Evolutionary conservation across 2,797 vertebrate species (phyloP), one percentile per base, ranked within the genome.

Genomic region (Coreius guichenoti): DNA sequence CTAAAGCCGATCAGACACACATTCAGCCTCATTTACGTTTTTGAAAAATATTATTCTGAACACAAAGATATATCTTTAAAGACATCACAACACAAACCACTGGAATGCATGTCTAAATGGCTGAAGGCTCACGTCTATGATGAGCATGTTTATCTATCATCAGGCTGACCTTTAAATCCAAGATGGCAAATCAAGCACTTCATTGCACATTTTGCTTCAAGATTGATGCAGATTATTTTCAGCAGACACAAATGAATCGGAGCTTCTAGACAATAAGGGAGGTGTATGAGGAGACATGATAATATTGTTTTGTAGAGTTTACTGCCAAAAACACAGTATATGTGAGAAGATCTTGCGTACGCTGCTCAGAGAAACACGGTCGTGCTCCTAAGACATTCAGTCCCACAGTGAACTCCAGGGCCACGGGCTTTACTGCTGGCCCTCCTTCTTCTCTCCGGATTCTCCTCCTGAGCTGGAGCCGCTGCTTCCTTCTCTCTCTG

Each of bases 371-470:
- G 80, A 39, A 70, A 77, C 68, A 16, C 31, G 1, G 73, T 81
- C 63, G 68, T 45, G 69, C 54, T 94, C 94, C 94, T 89, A 95
- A 94, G 93, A 93, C 69, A 91, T 83, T 89, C 86, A 94, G 85
- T 95, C 89, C 94, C 93, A 69, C 54, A 74, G 93, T 92, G 87
- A 96, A 94, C 90, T 95, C 95, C 88, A 89, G 80, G 21, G 11
- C 88, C 67, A 63, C 7, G 1, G 56, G 67, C 93, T 95, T 51
- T 98, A 98, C 92, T 99, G 98, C 93, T 99, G 97, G 89, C 97
- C 97, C 88, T 97, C 96, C 77, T 98, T 97, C 94, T 97, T 97
- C 90, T 97, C 96, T 56, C 94, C 96, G 58, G 82, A 17, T 13
- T 89, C 88, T 78, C 85, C 81, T 29, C 87, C 80, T 14, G 90